Base-by-base conservation (phyloP, 2,888 invertebrate genomes). In the Ichneumoninae sp. region DNA sequence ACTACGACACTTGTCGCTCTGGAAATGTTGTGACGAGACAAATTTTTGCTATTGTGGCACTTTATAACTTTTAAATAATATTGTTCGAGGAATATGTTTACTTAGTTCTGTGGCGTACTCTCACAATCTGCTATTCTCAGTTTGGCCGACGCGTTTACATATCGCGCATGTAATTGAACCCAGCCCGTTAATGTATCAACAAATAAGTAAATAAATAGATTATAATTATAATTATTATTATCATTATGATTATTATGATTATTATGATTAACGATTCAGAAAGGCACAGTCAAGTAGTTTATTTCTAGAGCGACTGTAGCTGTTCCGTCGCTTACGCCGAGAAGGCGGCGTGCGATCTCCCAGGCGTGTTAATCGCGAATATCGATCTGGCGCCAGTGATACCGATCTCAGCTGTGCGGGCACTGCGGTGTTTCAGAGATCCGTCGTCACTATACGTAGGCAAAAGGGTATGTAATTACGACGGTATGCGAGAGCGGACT, bases 371-470 rank as follows among this genome's bases (percentile, higher is more conserved):
- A 54, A 54, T 69, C 47, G 26, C 47, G 47, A 16, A 30, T 50
- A 69, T 69, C 69, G 69, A 69, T 69, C 47, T 30, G 69, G 50
- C 69, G 69, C 69, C 50, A 26, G 50, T 47, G 69, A 69, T 69
- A 69, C 52, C 69, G 69, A 69, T 69, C 69, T 69, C 50, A 4
- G 6, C 26, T 52, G 69, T 50, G 69, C 50, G 69, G 52, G 69
- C 16, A 69, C 47, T 16, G 52, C 30, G 47, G 26, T 57, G n/a
- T 10, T 57, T 13, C n/a, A 26, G 13, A 22, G 57, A 13, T 57
- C 26, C n/a, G 57, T 26, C 57, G 54, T 54, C 22, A 4, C 26
- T 26, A 4, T 44, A 44, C 26, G 44, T 68, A 44, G 47, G 44
- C 16, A 19, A 16, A 13, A 22, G 26, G 3, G 68, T 47, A 33